Conservation (phyloP, 2,797 vertebrate species). For the Leptatherina wallacei region DNA sequence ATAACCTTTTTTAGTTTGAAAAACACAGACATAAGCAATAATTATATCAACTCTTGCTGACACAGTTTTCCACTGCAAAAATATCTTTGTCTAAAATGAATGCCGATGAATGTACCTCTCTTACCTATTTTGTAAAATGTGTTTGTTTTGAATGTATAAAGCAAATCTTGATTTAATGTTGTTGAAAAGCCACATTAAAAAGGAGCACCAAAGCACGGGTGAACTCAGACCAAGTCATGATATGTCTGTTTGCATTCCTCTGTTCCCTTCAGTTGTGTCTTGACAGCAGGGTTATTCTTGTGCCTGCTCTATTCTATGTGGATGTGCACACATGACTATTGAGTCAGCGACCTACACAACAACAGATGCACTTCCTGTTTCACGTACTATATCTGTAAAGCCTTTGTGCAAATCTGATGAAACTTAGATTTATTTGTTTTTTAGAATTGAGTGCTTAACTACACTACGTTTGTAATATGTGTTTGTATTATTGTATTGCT, state of each 20-base stretch:
- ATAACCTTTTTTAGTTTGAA: not conserved
- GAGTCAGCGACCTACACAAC: constrained; percentile 44
- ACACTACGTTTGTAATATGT: not conserved
- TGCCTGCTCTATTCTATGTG: constrained; percentile 17
- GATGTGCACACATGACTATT: constrained; percentile 16
- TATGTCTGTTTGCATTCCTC: not conserved
- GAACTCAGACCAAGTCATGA: not conserved
- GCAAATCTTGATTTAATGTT: not conserved
- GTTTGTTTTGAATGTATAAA: not conserved
- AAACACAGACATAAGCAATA: not conserved
- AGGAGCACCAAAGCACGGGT: not conserved
- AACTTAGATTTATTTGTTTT: not conserved
- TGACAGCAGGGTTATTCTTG: constrained; percentile 25
- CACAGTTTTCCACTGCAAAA: not conserved
- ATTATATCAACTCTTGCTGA: not conserved
- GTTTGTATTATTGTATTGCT: constrained; percentile 13
- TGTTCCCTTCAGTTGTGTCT: constrained; percentile 5
- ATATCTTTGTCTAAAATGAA: not conserved
- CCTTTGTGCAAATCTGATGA: constrained; percentile 5
- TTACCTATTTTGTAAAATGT: not conserved
- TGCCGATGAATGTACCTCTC: not conserved
- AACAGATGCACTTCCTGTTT: constrained; percentile 49
- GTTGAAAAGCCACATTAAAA: not conserved
- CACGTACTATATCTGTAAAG: constrained; percentile 14
- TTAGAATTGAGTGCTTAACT: constrained; percentile 7